phyloP scores from a whole-genome alignment of 2,888 invertebrate species.

The Caenorhabditis plicata region DNA sequence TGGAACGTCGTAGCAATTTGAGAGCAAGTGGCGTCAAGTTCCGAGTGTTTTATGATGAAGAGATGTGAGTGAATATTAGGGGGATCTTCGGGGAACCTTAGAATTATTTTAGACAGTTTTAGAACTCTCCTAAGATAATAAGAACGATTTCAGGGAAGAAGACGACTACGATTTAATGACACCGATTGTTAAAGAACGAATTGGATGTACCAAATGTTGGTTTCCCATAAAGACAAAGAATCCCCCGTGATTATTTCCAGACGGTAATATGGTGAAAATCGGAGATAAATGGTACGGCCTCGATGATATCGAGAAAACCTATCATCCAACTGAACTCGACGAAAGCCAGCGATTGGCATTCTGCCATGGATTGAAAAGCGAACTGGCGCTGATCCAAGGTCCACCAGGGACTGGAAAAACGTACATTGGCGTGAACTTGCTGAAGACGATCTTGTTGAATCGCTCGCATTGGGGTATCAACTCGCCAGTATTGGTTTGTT shows the following conservation, averaged over 20 bases:
- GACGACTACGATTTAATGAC: constrained; percentile 15
- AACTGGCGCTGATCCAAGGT: constrained; percentile 81
- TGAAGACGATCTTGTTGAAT: constrained; percentile 43
- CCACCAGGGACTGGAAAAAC: constrained; percentile 78
- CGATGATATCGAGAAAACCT: constrained; percentile 62
- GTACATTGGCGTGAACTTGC: constrained; percentile 44
- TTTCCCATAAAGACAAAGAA: neutral
- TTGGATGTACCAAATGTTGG: constrained; percentile 1
- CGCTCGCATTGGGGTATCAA: constrained; percentile 30
- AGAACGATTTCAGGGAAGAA: constrained; percentile 8
- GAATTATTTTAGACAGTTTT: no score
- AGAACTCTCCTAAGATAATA: no score
- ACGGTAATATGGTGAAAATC: constrained; percentile 21
- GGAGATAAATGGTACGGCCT: constrained; percentile 20
- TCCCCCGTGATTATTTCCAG: constrained; percentile 12
- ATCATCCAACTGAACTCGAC: constrained; percentile 70
- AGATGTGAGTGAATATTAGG: no score
- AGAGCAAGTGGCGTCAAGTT: no score
- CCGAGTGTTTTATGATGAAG: constrained; percentile 7
- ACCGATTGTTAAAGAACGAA: constrained; percentile 9
- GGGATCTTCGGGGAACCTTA: no score
- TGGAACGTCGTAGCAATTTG: no score
- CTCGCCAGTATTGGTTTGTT: constrained; percentile 76
- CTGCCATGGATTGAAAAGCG: constrained; percentile 74
- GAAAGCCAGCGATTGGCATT: constrained; percentile 75